Base-by-base conservation (phyloP, 2,797 vertebrate genomes). In the Micrastur ruficollis region DNA sequence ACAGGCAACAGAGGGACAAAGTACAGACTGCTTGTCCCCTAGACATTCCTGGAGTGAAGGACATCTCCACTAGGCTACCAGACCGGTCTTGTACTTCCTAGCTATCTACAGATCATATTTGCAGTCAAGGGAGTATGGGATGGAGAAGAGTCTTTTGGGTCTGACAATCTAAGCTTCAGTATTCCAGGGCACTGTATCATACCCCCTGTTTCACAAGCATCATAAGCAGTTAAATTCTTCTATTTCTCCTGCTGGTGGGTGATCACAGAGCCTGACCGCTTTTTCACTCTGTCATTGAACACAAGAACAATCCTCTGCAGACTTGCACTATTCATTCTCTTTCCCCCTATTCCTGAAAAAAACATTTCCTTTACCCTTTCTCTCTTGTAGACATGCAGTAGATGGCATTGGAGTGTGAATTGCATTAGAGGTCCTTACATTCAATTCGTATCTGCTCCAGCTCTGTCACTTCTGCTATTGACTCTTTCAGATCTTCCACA, bases 381-480 rank as follows among this genome's bases (percentile, higher is more conserved):
- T 82, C 23, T 50, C 52, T 59, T 21, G 42, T 25, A 87, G 86
- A 72, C 52, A 59, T 34, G 42, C 56, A 94, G 70, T 61, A 61
- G 66, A 79, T 62, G 83, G 38, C 58, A 42, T 14, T 62, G 65
- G 50, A 81, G 34, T 52, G 36, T 46, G 50, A 76, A 76, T 76
- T 70, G 14, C 10, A 53, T 38, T 16, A 32, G 31, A 16, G 25
- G 84, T 52, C 12, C 99, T 99, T 99, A 99, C 99, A 99, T 97
- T 99, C 99, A 95, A 99, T 99, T 95, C 99, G 99, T 95, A 99
- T 99, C 97, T 99, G 99, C 95, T 99, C 99, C 99, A 99, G 99
- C 98, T 99, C 99, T 5, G 99, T 99, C 97, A 99, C 99, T 98
- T 99, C 99, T 15, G 99, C 98, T 81, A 99, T 99, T 34, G 99